These are phyloP conservation scores for Heteractis magnifica DNA, from an alignment of 92 coral and sea anemone species.

Conservation along the genomic window DNA sequence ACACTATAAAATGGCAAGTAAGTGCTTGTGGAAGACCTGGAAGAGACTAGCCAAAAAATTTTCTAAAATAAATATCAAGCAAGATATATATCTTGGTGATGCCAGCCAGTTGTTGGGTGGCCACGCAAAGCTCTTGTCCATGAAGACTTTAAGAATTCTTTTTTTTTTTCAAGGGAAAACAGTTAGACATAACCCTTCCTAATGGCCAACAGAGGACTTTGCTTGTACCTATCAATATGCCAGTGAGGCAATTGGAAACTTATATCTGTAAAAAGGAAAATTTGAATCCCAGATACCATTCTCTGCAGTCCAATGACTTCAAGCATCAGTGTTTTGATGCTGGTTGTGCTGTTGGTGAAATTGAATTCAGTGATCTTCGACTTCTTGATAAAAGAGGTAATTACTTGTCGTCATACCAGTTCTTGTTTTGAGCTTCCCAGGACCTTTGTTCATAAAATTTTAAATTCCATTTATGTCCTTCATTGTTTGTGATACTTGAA, in stretches of 20 bases:
- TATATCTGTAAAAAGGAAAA: constrained; percentile 58
- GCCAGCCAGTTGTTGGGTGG: too few relatives aligned
- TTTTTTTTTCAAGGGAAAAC: constrained; percentile 45
- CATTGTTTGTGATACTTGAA: too few relatives aligned
- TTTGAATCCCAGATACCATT: constrained; percentile 64
- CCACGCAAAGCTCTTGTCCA: too few relatives aligned
- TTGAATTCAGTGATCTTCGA: constrained; percentile 54
- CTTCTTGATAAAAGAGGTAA: constrained; percentile 76
- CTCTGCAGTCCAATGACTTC: constrained; percentile 69
- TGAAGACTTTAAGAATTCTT: background rate
- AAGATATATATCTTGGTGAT: too few relatives aligned
- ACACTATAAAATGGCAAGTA: too few relatives aligned
- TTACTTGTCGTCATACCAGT: background rate
- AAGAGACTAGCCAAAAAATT: too few relatives aligned
- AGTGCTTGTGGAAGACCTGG: too few relatives aligned
- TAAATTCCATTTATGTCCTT: too few relatives aligned
- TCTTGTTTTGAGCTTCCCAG: background rate
- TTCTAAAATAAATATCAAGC: too few relatives aligned
- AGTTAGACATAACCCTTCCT: constrained; percentile 57
- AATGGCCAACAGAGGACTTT: constrained; percentile 46
- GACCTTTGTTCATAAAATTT: too few relatives aligned
- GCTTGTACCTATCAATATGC: constrained; percentile 60
- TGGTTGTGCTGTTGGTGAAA: constrained; percentile 43
- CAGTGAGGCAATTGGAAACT: constrained; percentile 46
- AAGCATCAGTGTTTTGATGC: constrained; percentile 63